These are phyloP conservation scores for Eupithecia tripunctaria DNA, from an alignment of 2,888 invertebrate species.

Conservation along the genomic window DNA sequence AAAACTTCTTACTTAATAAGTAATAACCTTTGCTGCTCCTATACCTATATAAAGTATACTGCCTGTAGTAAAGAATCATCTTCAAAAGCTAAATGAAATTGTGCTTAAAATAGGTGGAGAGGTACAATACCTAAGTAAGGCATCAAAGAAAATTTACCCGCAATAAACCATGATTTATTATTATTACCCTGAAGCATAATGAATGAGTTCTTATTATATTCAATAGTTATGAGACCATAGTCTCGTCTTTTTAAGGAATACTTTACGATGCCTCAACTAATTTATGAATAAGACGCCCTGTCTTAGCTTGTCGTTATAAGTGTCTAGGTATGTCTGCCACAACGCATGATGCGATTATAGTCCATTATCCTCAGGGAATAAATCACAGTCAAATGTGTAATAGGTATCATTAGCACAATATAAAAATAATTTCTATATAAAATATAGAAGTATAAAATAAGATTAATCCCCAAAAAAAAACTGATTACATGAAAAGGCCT, in stretches of 20 bases:
- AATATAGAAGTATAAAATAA: too few species aligned
- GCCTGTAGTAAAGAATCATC: background rate
- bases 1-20: too few species aligned
- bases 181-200: background rate
- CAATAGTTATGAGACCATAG: background rate
- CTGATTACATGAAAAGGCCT: too few species aligned
- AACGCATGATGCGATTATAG: background rate
- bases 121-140: too few species aligned
- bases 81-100: background rate
- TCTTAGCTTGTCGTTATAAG: background rate
- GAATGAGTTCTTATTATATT: slow-evolving; percentile 1
- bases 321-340: background rate
- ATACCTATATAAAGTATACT: too few species aligned
- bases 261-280: background rate
- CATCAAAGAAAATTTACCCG: background rate
- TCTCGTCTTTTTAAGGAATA: background rate
- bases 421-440: too few species aligned
- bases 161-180: background rate
- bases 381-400: background rate
- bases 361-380: background rate
- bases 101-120: background rate
- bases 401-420: too few species aligned
- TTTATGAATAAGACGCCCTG: background rate
- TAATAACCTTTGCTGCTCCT: too few species aligned
- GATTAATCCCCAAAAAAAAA: too few species aligned